These are phyloP conservation scores for Pseudorectes ferrugineus DNA, from an alignment of 2,113 vertebrate species.

Conservation along the genomic window DNA sequence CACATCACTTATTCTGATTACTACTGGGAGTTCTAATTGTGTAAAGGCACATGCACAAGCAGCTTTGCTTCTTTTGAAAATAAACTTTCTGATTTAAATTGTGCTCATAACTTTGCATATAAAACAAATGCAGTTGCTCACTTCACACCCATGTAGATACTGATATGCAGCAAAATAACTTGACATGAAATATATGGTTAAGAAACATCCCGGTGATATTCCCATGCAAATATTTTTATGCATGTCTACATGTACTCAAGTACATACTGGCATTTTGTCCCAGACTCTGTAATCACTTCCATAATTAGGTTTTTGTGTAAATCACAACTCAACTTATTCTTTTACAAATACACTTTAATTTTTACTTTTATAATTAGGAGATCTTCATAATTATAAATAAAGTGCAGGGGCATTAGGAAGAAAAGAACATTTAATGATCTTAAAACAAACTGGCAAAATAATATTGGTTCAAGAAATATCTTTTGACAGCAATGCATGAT, in stretches of 20 bases:
- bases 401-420: not conserved
- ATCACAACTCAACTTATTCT: not conserved
- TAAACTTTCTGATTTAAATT: not conserved
- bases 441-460: not conserved
- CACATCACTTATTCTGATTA: not conserved
- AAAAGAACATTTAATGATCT: not conserved
- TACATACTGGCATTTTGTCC: not conserved
- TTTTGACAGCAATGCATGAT: not conserved
- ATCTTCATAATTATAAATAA: not conserved
- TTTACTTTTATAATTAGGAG: not conserved
- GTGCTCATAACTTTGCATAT: not conserved
- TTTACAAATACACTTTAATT: not conserved
- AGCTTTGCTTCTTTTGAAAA: not conserved
- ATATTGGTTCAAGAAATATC: not conserved
- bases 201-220: not conserved
- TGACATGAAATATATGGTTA: not conserved
- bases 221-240: not conserved
- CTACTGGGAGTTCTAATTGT: not conserved
- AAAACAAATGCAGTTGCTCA: not conserved
- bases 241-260: not conserved
- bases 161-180: not conserved
- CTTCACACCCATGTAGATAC: not conserved
- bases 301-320: not conserved
- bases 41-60: not conserved
- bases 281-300: not conserved